Conservation (phyloP, 2,797 vertebrate genomes). For the Coregonus suidteri region DNA sequence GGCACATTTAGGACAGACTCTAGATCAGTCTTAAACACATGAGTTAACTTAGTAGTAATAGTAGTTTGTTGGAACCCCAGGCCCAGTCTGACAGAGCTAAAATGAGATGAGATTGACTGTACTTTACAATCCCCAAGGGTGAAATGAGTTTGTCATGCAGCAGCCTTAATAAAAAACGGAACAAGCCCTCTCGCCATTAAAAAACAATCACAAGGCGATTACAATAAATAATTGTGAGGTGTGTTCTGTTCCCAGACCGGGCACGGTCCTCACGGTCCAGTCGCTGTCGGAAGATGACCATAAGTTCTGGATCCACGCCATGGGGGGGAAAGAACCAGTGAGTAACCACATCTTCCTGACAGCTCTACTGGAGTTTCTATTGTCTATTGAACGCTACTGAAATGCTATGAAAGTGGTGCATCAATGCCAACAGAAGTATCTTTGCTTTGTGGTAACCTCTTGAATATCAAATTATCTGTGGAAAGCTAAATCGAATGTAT, state of each 20-base stretch:
- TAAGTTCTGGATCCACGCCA: slow-evolving; percentile 92
- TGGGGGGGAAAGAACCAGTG: slow-evolving; percentile 96
- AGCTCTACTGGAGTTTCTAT: slow-evolving; percentile 2
- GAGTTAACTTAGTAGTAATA: too few species aligned
- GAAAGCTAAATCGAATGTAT: neutral
- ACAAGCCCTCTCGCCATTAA: neutral
- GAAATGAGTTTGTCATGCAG: too few species aligned
- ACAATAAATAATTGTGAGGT: neutral
- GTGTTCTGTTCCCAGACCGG: slow-evolving; percentile 77
- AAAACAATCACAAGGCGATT: neutral
- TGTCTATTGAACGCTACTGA: neutral
- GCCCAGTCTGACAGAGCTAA: too few species aligned
- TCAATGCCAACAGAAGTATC: neutral
- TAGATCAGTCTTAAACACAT: too few species aligned
- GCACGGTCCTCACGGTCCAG: slow-evolving; percentile 89
- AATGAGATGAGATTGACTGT: too few species aligned
- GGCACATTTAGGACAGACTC: too few species aligned
- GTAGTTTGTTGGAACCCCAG: too few species aligned
- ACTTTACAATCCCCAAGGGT: too few species aligned
- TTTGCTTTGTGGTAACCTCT: neutral
- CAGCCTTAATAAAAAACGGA: too few species aligned
- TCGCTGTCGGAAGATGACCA: slow-evolving; percentile 92
- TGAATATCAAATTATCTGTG: neutral
- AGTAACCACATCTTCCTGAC: slow-evolving; percentile 56
- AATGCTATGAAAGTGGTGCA: neutral